Evolutionary conservation across 2,888 invertebrate genomes (phyloP).

Genomic region (Drosophila paramelanica): DNA sequence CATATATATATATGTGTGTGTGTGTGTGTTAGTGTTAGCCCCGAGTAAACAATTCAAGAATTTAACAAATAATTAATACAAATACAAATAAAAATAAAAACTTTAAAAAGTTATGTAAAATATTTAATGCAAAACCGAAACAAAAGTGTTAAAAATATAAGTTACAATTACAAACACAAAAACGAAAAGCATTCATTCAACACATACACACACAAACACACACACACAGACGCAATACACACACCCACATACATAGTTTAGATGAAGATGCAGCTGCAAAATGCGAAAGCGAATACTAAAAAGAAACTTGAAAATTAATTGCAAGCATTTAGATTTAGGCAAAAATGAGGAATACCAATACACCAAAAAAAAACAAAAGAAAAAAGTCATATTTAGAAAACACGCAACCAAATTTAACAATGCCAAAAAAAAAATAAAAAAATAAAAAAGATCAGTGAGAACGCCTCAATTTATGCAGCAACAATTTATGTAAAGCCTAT

Average conservation of each 20-base stretch:
- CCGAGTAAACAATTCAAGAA: slow-evolving; percentile 70
- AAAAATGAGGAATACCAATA: slow-evolving; percentile 29
- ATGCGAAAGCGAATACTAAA: slow-evolving; percentile 34
- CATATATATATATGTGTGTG: slow-evolving; percentile 18
- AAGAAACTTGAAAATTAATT: slow-evolving; percentile 31
- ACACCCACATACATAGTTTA: slow-evolving; percentile 33
- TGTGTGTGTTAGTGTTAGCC: slow-evolving; percentile 62
- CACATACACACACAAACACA: slow-evolving; percentile 17
- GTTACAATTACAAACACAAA: slow-evolving; percentile 33
- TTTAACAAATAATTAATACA: slow-evolving; percentile 54
- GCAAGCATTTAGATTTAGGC: slow-evolving; percentile 62
- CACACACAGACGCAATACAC: slow-evolving; percentile 14
- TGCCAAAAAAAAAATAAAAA: slow-evolving; percentile 8
- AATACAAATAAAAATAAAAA: slow-evolving; percentile 16
- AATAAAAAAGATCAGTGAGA: slow-evolving; percentile 3
- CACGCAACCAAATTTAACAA: slow-evolving; percentile 42
- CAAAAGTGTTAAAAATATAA: slow-evolving; percentile 44
- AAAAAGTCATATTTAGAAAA: slow-evolving; percentile 50
- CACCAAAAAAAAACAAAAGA: slow-evolving; percentile 5
- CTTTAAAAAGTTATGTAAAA: slow-evolving; percentile 66
- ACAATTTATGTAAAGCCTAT: slow-evolving; percentile 11
- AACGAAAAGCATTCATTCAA: slow-evolving; percentile 19
- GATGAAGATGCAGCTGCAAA: slow-evolving; percentile 13
- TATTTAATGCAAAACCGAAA: slow-evolving; percentile 45
- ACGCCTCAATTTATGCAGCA: slow-evolving; percentile 29